Percentiles rank a stretch among this genome's conserved stretches.
phyloP scores from a whole-genome alignment of 2,797 vertebrate species.

The Danio kyathit region DNA sequence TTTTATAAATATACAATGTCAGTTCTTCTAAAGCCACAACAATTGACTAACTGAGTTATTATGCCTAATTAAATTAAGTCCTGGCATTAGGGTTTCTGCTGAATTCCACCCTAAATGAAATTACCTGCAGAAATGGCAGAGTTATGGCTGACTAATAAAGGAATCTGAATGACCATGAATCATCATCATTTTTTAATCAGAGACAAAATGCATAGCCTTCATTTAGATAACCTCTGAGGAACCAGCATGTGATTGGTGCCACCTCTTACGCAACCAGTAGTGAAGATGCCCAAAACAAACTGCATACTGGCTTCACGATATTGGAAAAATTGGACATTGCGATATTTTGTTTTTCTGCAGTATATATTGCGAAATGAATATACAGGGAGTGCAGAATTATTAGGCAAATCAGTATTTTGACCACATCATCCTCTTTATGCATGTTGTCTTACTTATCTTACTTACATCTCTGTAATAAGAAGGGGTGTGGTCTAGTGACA shows the following conservation, averaged over 20 bases:
- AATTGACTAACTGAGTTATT: neutral
- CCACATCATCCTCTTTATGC: too few relatives aligned
- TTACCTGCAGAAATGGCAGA: conserved; percentile 49
- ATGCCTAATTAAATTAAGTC: neutral
- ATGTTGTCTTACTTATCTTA: too few relatives aligned
- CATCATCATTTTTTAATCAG: conserved; percentile 26
- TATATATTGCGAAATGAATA: too few relatives aligned
- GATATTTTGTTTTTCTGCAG: too few relatives aligned
- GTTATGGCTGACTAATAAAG: conserved; percentile 15
- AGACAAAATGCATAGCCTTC: neutral
- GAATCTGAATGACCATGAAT: conserved; percentile 25
- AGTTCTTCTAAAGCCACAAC: neutral
- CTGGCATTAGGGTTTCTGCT: neutral
- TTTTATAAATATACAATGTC: neutral
- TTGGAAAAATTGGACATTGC: too few relatives aligned
- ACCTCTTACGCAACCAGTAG: too few relatives aligned
- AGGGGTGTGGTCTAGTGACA: too few relatives aligned
- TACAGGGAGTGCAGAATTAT: too few relatives aligned
- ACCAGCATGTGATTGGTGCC: neutral
- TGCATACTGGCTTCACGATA: neutral
- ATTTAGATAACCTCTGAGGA: neutral
- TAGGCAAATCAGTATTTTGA: too few relatives aligned
- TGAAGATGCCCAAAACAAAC: too few relatives aligned
- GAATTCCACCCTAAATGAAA: conserved; percentile 33
- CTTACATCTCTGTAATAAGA: too few relatives aligned